These are phyloP conservation scores for Anarsia innoxiella DNA, from an alignment of 2,888 invertebrate genomes.

Conservation along the genomic window DNA sequence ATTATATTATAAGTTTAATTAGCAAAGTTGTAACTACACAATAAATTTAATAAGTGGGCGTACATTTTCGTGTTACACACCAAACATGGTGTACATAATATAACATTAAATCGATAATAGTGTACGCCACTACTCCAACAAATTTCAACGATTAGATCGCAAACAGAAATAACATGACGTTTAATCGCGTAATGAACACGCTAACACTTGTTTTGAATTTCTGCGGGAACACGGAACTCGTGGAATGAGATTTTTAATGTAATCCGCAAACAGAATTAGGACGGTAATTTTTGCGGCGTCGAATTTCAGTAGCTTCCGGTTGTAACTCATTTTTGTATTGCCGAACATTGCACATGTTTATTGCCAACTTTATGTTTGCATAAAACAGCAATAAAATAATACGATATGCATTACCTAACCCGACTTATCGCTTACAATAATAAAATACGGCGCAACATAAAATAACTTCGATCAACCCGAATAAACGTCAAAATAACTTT, in stretches of 20 bases:
- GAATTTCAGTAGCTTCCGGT: too few relatives aligned
- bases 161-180: background rate
- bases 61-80: too few relatives aligned
- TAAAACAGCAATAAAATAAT: conserved; percentile 8
- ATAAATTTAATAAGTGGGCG: too few relatives aligned
- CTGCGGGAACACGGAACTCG: too few relatives aligned
- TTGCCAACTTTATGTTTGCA: conserved; percentile 6
- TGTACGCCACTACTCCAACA: conserved; percentile 2
- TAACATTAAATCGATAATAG: background rate
- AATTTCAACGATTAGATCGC: conserved; percentile 7
- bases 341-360: background rate
- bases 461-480: conserved; percentile 10
- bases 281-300: too few relatives aligned
- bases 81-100: too few relatives aligned
- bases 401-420: conserved; percentile 6
- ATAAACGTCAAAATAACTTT: conserved; percentile 14
- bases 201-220: conserved; percentile 1
- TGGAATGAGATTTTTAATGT: too few relatives aligned
- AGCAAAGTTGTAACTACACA: too few relatives aligned
- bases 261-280: too few relatives aligned
- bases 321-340: too few relatives aligned
- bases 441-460: conserved; percentile 10
- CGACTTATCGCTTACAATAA: too few relatives aligned
- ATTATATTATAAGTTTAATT: too few relatives aligned
- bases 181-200: conserved; percentile 9